Evolutionary conservation across 2,888 invertebrate genomes (phyloP).

Genomic region (Orchestes rusci): DNA sequence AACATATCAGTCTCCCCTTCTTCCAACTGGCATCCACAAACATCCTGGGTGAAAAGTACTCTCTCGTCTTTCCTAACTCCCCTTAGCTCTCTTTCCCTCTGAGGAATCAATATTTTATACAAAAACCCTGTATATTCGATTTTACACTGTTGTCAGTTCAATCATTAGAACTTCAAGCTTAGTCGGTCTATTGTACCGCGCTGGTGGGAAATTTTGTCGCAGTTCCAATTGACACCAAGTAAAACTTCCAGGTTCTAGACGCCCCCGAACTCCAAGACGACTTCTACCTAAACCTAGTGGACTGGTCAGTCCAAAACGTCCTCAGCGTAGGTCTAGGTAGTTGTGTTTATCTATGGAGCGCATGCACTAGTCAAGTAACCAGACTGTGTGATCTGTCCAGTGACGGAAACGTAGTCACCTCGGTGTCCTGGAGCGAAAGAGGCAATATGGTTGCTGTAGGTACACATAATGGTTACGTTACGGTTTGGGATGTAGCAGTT

Average conservation of each 20-base stretch:
- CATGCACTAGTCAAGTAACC: slow-evolving; percentile 94
- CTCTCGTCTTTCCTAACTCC: too few relatives aligned
- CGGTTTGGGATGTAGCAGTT: slow-evolving; percentile 93
- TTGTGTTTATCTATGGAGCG: slow-evolving; percentile 98
- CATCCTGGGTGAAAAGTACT: too few relatives aligned
- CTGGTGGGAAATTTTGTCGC: too few relatives aligned
- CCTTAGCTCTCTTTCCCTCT: too few relatives aligned
- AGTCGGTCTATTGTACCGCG: too few relatives aligned
- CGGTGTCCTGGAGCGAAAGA: slow-evolving; percentile 97
- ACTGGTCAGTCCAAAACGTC: slow-evolving; percentile 99
- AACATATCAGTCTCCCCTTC: too few relatives aligned
- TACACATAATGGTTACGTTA: slow-evolving; percentile 93
- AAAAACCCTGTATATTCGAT: too few relatives aligned
- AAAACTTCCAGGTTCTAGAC: slow-evolving; percentile 78
- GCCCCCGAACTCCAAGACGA: slow-evolving; percentile 98
- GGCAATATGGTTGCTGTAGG: slow-evolving; percentile 97
- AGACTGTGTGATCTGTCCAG: slow-evolving; percentile 90
- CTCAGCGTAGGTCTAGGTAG: slow-evolving; percentile 95
- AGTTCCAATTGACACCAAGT: too few relatives aligned
- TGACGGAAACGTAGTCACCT: slow-evolving; percentile 93
- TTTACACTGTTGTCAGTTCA: too few relatives aligned
- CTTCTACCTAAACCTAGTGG: slow-evolving; percentile 97
- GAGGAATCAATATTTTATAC: too few relatives aligned
- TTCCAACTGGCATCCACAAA: too few relatives aligned
- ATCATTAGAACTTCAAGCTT: too few relatives aligned